Base-by-base conservation (phyloP, 2,797 vertebrate genomes). In the Leucoraja ocellata region DNA sequence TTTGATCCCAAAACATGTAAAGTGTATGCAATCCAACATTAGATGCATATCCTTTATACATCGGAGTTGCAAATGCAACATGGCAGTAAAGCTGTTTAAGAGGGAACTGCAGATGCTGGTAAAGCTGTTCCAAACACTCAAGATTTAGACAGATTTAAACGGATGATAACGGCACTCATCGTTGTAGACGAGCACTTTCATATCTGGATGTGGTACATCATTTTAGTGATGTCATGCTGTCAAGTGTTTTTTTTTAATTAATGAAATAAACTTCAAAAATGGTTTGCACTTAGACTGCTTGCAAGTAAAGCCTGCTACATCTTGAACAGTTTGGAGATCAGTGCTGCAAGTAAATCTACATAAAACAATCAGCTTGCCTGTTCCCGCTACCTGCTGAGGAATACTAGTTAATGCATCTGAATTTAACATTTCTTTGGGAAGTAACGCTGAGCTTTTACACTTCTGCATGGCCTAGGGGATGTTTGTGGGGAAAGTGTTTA, bases 391-490 rank as follows among this genome's bases (percentile, higher is more conserved):
- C 84, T 18, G 9, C 36, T 10, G 61, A 36, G 83, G 61, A 88
- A 83, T 58, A 58, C 46, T 28, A 61, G 36, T 61, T 36, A 9
- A 88, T 36, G 32, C n/a, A 23, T 36, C n/a, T 88, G n/a, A 88
- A 18, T 68, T 84, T 32, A 32, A 63, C 5, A 5, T 32, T 63
- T 63, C 63, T 21, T 88, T 88, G 25, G 83, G 54, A 88, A 14
- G 28, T 88, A 63, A 23, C 83, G 65, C 14, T 54, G 46, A 32
- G 2, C 32, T 63, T 68, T 32, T 32, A 36, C 6, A n/a, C n/a
- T 88, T 86, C 63, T 88, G n/a, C 84, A 68, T 88, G n/a, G n/a
- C 36, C n/a, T 21, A 36, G 84, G 84, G 63, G 36, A 68, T 68
- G 16, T 32, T 68, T 88, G 32, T 8, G 65, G 65, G 39, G 23